A percentile compares a stretch with the other conserved stretches of the same genome.
These are phyloP conservation scores for Actinopyga echinites DNA, from an alignment of 53 echinoderm and acorn worm species.

Conservation along the genomic window DNA sequence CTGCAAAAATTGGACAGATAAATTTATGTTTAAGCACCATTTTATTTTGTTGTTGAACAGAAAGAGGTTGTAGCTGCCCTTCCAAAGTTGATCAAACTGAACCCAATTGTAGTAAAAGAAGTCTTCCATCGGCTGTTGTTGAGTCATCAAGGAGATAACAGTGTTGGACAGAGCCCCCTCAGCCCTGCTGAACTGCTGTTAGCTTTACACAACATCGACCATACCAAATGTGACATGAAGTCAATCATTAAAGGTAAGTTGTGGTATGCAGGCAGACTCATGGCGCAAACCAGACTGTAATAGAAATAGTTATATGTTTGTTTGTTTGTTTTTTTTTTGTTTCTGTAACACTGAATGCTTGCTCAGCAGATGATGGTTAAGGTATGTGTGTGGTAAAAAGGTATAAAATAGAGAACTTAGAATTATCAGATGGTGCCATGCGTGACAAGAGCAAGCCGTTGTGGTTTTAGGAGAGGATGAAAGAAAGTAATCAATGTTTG, in stretches of 20 bases:
- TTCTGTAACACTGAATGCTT: not conserved
- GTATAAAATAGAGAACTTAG: too few species aligned
- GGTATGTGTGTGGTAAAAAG: too few species aligned
- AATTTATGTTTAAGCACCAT: not conserved
- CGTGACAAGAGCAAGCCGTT: too few species aligned
- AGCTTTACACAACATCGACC: slow-evolving; percentile 91
- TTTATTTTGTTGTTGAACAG: slow-evolving; percentile 37
- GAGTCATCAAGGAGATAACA: slow-evolving; percentile 96
- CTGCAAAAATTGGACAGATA: too few species aligned
- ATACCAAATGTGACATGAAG: slow-evolving; percentile 94
- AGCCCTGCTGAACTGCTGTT: slow-evolving; percentile 93
- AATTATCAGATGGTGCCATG: too few species aligned
- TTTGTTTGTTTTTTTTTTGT: not conserved
- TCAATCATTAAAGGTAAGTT: slow-evolving; percentile 92
- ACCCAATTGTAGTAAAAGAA: slow-evolving; percentile 97
- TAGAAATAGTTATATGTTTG: too few species aligned
- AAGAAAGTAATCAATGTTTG: too few species aligned
- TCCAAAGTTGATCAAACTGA: slow-evolving; percentile 95
- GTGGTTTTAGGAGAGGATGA: too few species aligned
- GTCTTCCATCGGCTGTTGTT: slow-evolving; percentile 95
- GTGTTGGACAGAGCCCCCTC: slow-evolving; percentile 92
- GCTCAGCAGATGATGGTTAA: too few species aligned
- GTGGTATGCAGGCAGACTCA: not conserved
- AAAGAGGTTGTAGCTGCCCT: slow-evolving; percentile 95
- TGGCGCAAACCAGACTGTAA: too few species aligned